Conservation (phyloP, 1,140 invertebrate species). For the Ips nitidus region DNA sequence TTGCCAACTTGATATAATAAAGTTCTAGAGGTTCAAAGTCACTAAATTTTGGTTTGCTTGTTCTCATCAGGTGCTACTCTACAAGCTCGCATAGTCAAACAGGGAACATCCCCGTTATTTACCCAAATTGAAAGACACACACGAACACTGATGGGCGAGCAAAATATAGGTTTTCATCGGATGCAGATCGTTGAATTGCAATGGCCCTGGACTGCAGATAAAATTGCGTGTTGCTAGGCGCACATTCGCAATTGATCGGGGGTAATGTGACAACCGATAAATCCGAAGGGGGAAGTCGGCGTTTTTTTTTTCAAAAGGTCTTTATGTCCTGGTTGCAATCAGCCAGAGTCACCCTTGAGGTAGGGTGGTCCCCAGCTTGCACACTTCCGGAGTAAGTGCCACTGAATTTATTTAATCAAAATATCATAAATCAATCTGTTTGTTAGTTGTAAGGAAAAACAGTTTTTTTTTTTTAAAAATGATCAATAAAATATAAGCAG, state of each 20-base stretch:
- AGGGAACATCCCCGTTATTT: constrained; percentile 13
- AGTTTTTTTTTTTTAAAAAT: too few species aligned
- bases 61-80: too few species aligned
- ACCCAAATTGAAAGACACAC: constrained; percentile 13
- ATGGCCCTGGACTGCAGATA: constrained; percentile 5
- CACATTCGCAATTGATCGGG: not conserved
- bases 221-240: constrained; percentile 20
- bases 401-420: too few species aligned
- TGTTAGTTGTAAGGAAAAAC: too few species aligned
- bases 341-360: too few species aligned
- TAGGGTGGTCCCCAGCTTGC: too few species aligned
- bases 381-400: too few species aligned
- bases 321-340: not conserved
- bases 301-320: not conserved
- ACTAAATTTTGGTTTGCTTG: too few species aligned
- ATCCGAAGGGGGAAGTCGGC: not conserved
- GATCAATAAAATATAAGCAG: too few species aligned
- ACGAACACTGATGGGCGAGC: not conserved
- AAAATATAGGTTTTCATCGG: constrained; percentile 19
- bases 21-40: too few species aligned
- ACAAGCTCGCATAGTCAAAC: not conserved
- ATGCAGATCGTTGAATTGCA: constrained; percentile 14
- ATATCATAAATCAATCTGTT: too few species aligned
- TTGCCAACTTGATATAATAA: too few species aligned
- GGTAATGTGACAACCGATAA: constrained; percentile 4